Conservation (phyloP, 30 jellyfish, hydroid and myxozoan species). For the Hydractinia symbiolongicarpus region DNA sequence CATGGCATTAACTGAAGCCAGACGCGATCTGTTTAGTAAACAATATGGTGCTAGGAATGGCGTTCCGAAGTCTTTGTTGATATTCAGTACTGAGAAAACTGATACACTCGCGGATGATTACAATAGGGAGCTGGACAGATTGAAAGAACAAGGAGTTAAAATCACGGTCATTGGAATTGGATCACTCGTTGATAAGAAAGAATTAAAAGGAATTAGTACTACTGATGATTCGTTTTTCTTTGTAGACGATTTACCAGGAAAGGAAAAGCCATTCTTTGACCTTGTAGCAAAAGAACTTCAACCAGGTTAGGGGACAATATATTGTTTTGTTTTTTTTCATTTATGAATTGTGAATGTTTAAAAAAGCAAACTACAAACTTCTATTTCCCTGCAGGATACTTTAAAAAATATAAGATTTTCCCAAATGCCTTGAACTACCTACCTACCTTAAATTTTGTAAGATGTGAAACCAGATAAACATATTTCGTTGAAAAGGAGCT, state of each 20-base stretch:
- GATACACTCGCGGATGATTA: conserved; percentile 27
- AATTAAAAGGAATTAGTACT: conserved; percentile 23
- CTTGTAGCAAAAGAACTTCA: conserved; percentile 53
- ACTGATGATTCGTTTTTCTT: conserved; percentile 38
- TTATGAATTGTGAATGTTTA: neutral
- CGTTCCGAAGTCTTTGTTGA: conserved; percentile 46
- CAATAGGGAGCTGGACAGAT: conserved; percentile 53
- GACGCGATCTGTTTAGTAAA: conserved; percentile 27
- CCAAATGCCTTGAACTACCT: too few relatives aligned
- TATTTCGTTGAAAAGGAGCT: neutral
- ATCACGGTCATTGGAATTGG: conserved; percentile 72
- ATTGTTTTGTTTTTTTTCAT: neutral
- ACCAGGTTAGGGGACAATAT: conserved; percentile 41
- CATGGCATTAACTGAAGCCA: neutral
- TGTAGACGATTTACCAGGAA: conserved; percentile 41
- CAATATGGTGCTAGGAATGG: conserved; percentile 48
- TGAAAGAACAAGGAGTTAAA: conserved; percentile 57
- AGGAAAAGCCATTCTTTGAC: conserved; percentile 26
- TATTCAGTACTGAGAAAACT: conserved; percentile 38
- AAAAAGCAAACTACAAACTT: neutral
- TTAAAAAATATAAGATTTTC: too few relatives aligned
- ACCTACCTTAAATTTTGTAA: too few relatives aligned
- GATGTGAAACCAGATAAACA: too few relatives aligned
- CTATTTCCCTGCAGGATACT: too few relatives aligned
- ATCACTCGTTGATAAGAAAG: conserved; percentile 28